Evolutionary conservation across 30 jellyfish, hydroid and myxozoan genomes (phyloP).

Genomic region (Chrysaora quinquecirrha): DNA sequence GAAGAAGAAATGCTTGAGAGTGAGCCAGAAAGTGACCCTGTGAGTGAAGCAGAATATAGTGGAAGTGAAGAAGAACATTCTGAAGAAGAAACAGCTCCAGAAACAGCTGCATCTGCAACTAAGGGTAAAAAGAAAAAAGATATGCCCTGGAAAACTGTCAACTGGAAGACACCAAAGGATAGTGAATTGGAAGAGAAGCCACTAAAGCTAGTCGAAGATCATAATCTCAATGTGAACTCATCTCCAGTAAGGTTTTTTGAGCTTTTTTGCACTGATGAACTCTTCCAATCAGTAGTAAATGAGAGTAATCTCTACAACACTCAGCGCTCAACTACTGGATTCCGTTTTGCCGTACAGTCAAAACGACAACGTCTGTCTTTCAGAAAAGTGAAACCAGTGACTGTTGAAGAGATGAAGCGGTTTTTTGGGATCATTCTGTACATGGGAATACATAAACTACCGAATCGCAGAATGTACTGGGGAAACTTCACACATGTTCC

Average conservation of each 20-base stretch:
- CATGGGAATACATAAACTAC: conserved; percentile 43
- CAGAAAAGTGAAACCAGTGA: conserved; percentile 16
- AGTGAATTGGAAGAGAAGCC: not conserved
- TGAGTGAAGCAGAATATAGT: not conserved
- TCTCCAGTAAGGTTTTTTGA: conserved; percentile 30
- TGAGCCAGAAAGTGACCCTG: not conserved
- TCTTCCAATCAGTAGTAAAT: not conserved
- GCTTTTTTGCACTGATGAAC: conserved; percentile 24
- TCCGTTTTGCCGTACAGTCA: conserved; percentile 11
- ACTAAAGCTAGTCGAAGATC: not conserved
- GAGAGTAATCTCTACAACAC: conserved; percentile 37
- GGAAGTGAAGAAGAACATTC: no score
- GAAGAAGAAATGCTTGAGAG: not conserved
- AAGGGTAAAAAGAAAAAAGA: not conserved
- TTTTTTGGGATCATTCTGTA: conserved; percentile 46
- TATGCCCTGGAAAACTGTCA: not conserved
- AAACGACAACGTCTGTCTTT: not conserved
- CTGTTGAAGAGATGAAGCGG: conserved; percentile 30
- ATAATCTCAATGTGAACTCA: not conserved
- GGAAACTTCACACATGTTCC: conserved; percentile 39
- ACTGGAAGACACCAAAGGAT: not conserved
- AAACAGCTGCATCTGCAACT: not conserved
- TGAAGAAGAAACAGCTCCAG: not conserved
- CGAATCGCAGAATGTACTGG: conserved; percentile 61
- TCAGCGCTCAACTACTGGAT: conserved; percentile 35